Evolutionary conservation across 2,888 invertebrate genomes (phyloP), one percentile per base, ranked within the genome.

Genomic region (Craniophora ligustri): DNA sequence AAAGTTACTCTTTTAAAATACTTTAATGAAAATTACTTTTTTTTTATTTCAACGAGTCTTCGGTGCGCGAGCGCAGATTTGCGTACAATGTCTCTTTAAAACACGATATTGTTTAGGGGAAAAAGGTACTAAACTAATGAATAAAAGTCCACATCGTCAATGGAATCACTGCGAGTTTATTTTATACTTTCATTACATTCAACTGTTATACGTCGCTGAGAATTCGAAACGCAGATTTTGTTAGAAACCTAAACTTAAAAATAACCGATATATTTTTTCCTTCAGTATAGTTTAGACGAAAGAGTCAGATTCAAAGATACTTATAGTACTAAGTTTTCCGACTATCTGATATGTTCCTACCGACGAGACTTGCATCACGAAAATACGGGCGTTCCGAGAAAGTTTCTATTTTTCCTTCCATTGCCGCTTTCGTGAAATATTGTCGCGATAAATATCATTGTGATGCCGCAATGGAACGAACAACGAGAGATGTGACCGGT

Each of bases 121-220:
- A 26, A 26, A 47, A 53, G 65, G 64, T 47, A 63, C 55, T 59
- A 78, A 38, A 48, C 63, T 67, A 70, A 50, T 3, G n/a, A 87
- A 87, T 86, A 80, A 88, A 89, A 89, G 85, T 68, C 74, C 81
- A 66, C 76, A 76, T 77, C 58, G 62, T 91, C 87, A 92, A 90
- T 93, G 93, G 93, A 93, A 93, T 93, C 93, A 92, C 92, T 91
- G 92, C 90, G 92, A 93, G 91, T 93, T 93, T 93, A 93, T 92
- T 92, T 90, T 85, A 91, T 92, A 90, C 85, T 89, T 89, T 91
- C 84, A 88, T 87, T 92, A 92, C 92, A 93, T 86, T 84, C 90
- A 92, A 91, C 86, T 88, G 90, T 86, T 86, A 82, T 80, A 86
- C 81, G 84, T 82, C 79, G 82, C 84, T 87, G 86, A 87, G 82